Conservation (phyloP, 2,888 invertebrate species). For the Pherbina coryleti region DNA sequence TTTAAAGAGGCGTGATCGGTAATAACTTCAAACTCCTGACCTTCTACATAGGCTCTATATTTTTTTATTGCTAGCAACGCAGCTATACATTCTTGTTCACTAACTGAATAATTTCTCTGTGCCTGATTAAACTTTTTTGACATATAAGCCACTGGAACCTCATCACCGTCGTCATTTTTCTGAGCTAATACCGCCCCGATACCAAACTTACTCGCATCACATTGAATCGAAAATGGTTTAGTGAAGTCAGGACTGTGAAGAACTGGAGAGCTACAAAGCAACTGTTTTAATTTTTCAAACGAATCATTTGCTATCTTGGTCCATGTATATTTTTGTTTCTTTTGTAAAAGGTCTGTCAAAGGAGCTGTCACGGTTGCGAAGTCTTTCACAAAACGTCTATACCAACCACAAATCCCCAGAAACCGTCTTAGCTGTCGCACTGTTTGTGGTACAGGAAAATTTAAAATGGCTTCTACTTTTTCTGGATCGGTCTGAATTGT, state of each 20-base stretch:
- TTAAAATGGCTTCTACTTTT: conserved; percentile 27
- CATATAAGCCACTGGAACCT: conserved; percentile 1
- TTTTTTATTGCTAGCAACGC: conserved; percentile 30
- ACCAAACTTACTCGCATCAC: too few species aligned
- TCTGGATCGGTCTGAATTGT: neutral
- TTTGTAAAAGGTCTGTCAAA: neutral
- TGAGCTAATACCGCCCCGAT: neutral
- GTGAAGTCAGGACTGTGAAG: neutral
- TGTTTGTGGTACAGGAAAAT: conserved; percentile 16
- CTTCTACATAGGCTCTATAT: conserved; percentile 42
- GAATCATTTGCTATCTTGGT: too few species aligned
- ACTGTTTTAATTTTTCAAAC: too few species aligned
- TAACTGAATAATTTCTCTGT: conserved; percentile 38
- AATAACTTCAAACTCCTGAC: conserved; percentile 46
- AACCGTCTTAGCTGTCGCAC: conserved; percentile 27
- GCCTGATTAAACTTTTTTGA: conserved; percentile 20
- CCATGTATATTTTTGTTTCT: neutral
- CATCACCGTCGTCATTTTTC: neutral
- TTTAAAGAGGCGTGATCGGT: conserved; percentile 49
- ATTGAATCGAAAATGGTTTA: too few species aligned
- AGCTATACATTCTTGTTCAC: conserved; percentile 35
- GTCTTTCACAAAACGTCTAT: conserved; percentile 27
- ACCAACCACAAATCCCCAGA: conserved; percentile 29
- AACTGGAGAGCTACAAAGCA: neutral
- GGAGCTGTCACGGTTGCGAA: conserved; percentile 17